These are phyloP conservation scores for Plebejus argus DNA, from an alignment of 2,888 invertebrate species.

Conservation along the genomic window DNA sequence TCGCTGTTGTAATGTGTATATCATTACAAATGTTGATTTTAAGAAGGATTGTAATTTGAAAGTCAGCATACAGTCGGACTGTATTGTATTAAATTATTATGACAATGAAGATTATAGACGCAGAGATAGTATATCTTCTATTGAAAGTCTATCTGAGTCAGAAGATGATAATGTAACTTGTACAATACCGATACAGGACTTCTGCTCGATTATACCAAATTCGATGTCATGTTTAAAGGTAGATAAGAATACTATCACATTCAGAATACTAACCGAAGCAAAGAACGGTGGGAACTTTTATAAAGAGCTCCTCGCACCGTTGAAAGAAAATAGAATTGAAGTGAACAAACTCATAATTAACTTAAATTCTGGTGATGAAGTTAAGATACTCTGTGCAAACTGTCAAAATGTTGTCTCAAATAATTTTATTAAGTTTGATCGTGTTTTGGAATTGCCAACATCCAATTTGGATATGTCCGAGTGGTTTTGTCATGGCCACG, in stretches of 20 bases:
- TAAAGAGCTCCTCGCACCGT: slow-evolving; percentile 60
- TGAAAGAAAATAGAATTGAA: slow-evolving; percentile 49
- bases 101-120: slow-evolving; percentile 55
- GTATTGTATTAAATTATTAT: slow-evolving; percentile 70
- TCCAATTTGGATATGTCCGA: slow-evolving; percentile 81
- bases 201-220: slow-evolving; percentile 73
- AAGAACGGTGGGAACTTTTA: slow-evolving; percentile 72
- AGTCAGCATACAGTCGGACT: slow-evolving; percentile 71
- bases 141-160: slow-evolving; percentile 73
- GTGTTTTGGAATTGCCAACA: slow-evolving; percentile 83
- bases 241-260: slow-evolving; percentile 70
- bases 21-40: slow-evolving; percentile 71
- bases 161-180: slow-evolving; percentile 68
- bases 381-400: slow-evolving; percentile 66
- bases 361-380: slow-evolving; percentile 53
- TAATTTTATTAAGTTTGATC: slow-evolving; percentile 71
- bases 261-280: slow-evolving; percentile 72
- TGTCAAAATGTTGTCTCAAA: slow-evolving; percentile 73
- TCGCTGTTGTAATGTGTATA: slow-evolving; percentile 82
- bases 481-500: slow-evolving; percentile 84
- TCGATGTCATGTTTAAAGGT: slow-evolving; percentile 76
- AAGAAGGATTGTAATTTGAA: slow-evolving; percentile 70
- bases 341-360: slow-evolving; percentile 56
- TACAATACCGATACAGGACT: slow-evolving; percentile 64
- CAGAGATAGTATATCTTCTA: slow-evolving; percentile 71